Percentiles rank a stretch among this genome's conserved stretches.
These are phyloP conservation scores for Coleophora deauratella DNA, from an alignment of 2,888 invertebrate genomes.

Conservation along the genomic window DNA sequence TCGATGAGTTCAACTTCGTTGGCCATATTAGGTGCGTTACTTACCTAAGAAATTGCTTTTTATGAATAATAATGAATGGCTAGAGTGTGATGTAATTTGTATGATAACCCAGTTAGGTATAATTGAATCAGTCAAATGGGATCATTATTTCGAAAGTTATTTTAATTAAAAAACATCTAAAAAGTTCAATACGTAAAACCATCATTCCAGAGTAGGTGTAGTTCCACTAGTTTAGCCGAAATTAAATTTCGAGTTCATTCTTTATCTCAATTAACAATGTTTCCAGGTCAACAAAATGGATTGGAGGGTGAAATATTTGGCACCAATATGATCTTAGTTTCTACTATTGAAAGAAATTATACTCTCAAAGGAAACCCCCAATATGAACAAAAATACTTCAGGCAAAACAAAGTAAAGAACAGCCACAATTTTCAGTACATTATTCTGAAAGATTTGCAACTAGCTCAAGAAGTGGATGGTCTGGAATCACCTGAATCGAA, in stretches of 20 bases:
- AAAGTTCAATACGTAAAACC: too few species aligned
- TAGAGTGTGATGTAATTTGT: too few species aligned
- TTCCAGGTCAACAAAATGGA: conserved; percentile 74
- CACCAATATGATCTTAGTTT: conserved; percentile 76
- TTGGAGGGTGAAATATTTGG: conserved; percentile 81
- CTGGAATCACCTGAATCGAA: too few species aligned
- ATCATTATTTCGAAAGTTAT: too few species aligned
- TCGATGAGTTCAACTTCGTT: neutral
- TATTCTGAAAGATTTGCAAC: conserved; percentile 39
- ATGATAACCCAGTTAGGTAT: too few species aligned
- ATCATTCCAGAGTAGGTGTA: too few species aligned
- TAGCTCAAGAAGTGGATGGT: conserved; percentile 36
- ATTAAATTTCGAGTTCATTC: neutral
- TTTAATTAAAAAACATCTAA: too few species aligned
- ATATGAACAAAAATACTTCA: conserved; percentile 39
- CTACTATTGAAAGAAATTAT: conserved; percentile 67
- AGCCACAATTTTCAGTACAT: conserved; percentile 35
- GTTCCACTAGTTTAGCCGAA: too few species aligned
- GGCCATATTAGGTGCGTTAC: too few species aligned
- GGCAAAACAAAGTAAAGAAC: conserved; percentile 39
- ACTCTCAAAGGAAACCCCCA: conserved; percentile 35
- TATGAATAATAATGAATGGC: too few species aligned
- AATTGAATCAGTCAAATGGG: too few species aligned
- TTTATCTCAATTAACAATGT: conserved; percentile 2
- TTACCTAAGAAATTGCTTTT: too few species aligned